Evolutionary conservation across 2,797 vertebrate genomes (phyloP), one percentile per base, ranked within the genome.

Genomic region (Gallirallus australis): DNA sequence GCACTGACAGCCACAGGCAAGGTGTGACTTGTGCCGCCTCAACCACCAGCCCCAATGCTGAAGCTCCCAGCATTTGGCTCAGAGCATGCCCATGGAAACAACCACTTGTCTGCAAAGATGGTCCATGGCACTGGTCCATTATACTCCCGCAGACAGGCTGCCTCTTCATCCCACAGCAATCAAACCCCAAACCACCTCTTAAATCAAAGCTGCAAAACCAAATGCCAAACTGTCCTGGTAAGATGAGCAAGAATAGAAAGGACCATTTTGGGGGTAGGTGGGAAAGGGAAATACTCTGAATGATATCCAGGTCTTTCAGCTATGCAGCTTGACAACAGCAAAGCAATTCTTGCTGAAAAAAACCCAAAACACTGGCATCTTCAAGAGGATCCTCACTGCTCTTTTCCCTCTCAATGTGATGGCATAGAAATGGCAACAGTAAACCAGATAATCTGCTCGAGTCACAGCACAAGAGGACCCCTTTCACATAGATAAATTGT

Each of bases 1-100:
- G 18, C 20, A 28, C 11, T 4, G 2, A 27, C 0, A 2, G 40
- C 45, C 3, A 3, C 6, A 1, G n/a, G 30, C 1, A 0, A n/a
- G 9, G 33, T 12, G 35, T n/a, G 35, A 16, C 15, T 66, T 56
- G 47, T 65, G 52, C 52, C 2, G 0, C 54, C 42, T 37, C 1
- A 1, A 61, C 37, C 5, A 0, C 15, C 63, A 76, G 42, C 47
- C 52, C 45, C 20, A 54, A 6, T 0, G 0, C 33, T 57, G 40
- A 72, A 76, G 50, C 27, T 69, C 65, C 11, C 65, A 85, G 57
- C 23, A 14, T n/a, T 30, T 53, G 48, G 18, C 56, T 69, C 30
- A 66, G 25, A 75, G 61, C 12, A 82, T 2, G 1, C 0, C 4
- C 31, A 21, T 7, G 25, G 42, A 73, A 37, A 66, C 35, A 53